Percentiles rank a stretch among this genome's conserved stretches.
These are phyloP conservation scores for Lasius fuliginosus DNA, from an alignment of 2,888 invertebrate species.

Conservation along the genomic window DNA sequence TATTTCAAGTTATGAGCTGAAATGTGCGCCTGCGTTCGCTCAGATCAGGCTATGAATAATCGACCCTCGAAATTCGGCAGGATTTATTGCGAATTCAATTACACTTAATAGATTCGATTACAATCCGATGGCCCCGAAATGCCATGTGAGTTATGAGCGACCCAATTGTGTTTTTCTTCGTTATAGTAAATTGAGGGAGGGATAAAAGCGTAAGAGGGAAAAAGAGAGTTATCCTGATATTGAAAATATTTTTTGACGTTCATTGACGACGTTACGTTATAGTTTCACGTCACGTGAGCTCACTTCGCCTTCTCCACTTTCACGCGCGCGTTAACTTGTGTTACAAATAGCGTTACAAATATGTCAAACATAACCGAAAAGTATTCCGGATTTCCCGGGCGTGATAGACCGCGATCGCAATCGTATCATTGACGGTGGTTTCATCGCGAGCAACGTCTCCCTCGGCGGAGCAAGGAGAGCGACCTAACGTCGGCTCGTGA, in stretches of 20 bases:
- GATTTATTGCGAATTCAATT: constrained; percentile 57
- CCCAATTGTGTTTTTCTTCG: constrained; percentile 47
- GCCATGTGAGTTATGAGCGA: constrained; percentile 47
- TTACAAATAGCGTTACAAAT: no score
- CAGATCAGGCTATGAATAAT: constrained; percentile 53
- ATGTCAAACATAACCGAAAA: neutral
- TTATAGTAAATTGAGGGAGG: constrained; percentile 11
- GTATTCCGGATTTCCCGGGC: neutral
- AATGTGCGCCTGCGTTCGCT: constrained; percentile 28
- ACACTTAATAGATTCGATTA: constrained; percentile 57
- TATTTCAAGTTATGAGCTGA: constrained; percentile 49
- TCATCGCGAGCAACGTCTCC: constrained; percentile 9
- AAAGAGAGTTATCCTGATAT: neutral
- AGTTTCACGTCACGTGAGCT: no score
- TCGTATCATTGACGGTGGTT: neutral
- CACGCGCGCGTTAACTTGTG: neutral
- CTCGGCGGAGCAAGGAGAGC: constrained; percentile 32
- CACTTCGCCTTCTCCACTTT: neutral
- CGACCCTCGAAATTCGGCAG: constrained; percentile 47
- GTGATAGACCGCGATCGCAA: neutral
- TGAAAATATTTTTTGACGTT: no score
- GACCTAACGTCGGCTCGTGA: neutral
- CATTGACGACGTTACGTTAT: no score
- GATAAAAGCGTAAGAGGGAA: neutral
- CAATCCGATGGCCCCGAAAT: constrained; percentile 50